A percentile compares a stretch with the other conserved stretches of the same genome.
Conservation (phyloP, 2,888 invertebrate species). For the Hetaerina titia region DNA sequence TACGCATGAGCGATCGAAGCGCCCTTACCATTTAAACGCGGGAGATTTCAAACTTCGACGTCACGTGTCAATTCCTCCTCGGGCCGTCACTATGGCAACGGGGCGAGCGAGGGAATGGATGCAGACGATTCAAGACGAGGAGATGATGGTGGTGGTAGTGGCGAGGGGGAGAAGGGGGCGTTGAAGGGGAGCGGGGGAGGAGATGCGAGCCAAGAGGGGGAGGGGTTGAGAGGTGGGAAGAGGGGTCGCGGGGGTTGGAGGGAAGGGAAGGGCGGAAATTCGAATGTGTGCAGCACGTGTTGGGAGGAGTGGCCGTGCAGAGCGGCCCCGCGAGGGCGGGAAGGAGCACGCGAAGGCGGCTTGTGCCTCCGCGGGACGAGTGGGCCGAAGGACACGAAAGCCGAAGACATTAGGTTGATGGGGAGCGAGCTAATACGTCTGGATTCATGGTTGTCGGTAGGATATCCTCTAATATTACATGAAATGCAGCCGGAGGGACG, state of each 20-base stretch:
- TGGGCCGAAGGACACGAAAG: no score
- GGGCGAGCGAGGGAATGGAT: background rate
- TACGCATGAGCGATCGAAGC: conserved; percentile 52
- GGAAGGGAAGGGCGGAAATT: background rate
- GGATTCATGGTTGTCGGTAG: no score
- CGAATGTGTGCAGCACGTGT: background rate
- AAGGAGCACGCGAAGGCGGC: no score
- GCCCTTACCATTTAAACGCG: conserved; percentile 56
- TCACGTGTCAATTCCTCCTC: conserved; percentile 59
- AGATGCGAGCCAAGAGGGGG: background rate
- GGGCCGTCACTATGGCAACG: conserved; percentile 42
- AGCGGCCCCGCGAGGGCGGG: background rate
- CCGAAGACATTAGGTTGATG: no score
- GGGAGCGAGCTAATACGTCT: no score
- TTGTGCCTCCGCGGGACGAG: no score
- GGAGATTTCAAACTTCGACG: conserved; percentile 63
- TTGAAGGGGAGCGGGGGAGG: no score
- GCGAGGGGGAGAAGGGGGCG: no score
- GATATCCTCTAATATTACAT: no score
- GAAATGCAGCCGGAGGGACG: no score
- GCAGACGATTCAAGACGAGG: conserved; percentile 40
- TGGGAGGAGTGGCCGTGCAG: background rate
- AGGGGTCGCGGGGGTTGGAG: background rate
- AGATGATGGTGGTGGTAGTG: background rate
- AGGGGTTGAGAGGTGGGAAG: background rate